A percentile compares a stretch with the other conserved stretches of the same genome.
phyloP scores from a whole-genome alignment of 2,888 invertebrate species.

The Danaus chrysippus region DNA sequence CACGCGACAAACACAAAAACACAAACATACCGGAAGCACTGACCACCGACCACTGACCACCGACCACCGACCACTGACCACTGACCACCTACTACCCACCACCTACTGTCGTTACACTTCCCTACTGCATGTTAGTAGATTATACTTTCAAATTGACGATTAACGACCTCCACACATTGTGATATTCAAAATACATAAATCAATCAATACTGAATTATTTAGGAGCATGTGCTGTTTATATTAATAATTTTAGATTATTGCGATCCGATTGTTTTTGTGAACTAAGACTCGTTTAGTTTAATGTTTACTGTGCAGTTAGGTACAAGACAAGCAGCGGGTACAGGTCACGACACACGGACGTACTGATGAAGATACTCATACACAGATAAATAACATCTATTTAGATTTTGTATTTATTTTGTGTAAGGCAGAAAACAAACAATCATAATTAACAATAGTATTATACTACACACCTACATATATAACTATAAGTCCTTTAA shows the following conservation, averaged over 20 bases:
- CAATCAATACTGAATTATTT: background rate
- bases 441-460: too few relatives aligned
- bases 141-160: slow-evolving; percentile 17
- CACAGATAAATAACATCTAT: too few relatives aligned
- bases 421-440: too few relatives aligned
- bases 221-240: background rate
- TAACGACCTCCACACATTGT: slow-evolving; percentile 15
- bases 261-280: background rate
- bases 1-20: slow-evolving; percentile 23
- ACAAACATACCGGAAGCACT: slow-evolving; percentile 11
- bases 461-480: too few relatives aligned
- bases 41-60: slow-evolving; percentile 23
- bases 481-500: too few relatives aligned
- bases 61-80: slow-evolving; percentile 24
- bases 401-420: too few relatives aligned
- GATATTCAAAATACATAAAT: slow-evolving; percentile 1
- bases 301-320: too few relatives aligned
- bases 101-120: background rate
- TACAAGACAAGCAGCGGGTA: too few relatives aligned
- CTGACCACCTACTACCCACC: slow-evolving; percentile 20
- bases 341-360: too few relatives aligned
- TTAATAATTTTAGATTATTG: background rate
- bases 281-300: too few relatives aligned
- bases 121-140: slow-evolving; percentile 7
- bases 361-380: too few relatives aligned